A percentile compares a stretch with the other conserved stretches of the same genome.
Conservation (phyloP, 2,113 vertebrate species). For the Megaceryle maxima region DNA sequence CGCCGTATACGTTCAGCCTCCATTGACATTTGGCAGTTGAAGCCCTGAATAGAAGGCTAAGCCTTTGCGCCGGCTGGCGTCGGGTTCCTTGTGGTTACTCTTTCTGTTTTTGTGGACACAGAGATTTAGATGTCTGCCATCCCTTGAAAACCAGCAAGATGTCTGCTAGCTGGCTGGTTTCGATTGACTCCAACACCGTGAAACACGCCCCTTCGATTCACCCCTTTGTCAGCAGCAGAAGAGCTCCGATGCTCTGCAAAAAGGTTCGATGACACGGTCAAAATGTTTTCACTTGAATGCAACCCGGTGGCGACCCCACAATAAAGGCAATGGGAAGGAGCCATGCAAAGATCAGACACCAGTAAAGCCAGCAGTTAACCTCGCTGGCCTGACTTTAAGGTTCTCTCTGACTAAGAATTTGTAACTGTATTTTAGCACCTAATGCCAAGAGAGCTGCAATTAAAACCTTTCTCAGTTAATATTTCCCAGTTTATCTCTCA, state of each 20-base stretch:
- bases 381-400: not conserved
- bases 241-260: not conserved
- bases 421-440: not conserved
- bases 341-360: not conserved
- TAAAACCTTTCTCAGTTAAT: not conserved
- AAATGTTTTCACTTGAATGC: slow-evolving; percentile 59
- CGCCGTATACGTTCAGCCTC: accelerated
- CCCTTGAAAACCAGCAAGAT: not conserved
- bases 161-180: slow-evolving; percentile 5
- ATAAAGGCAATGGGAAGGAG: slow-evolving; percentile 18
- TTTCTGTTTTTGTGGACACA: slow-evolving; percentile 15
- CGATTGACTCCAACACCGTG: not conserved
- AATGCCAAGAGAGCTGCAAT: not conserved
- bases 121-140: slow-evolving; percentile 37
- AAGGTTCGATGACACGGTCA: slow-evolving; percentile 44
- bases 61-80: not conserved
- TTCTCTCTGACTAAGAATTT: not conserved
- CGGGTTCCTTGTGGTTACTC: slow-evolving; percentile 1
- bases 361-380: slow-evolving; percentile 36
- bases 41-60: not conserved
- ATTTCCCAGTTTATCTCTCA: not conserved
- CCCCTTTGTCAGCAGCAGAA: slow-evolving; percentile 29
- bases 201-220: slow-evolving; percentile 19
- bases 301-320: slow-evolving; percentile 32
- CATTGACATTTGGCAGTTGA: not conserved